Base-by-base conservation (phyloP, 2,888 invertebrate species). In the Coenonympha glycerion region DNA sequence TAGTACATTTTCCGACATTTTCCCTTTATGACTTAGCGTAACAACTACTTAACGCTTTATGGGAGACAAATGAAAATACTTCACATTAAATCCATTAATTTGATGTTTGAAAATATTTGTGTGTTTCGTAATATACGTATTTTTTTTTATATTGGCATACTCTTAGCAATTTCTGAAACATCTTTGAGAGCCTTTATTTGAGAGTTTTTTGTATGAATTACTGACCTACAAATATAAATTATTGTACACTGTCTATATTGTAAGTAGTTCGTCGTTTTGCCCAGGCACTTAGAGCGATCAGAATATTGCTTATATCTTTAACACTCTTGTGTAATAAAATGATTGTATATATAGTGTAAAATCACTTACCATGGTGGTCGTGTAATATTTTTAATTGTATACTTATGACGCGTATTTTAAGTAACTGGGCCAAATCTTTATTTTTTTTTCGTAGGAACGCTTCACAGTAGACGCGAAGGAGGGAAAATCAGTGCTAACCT, bases 401-500 rank as follows among this genome's bases (percentile, higher is more conserved):
- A n/a, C n/a, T n/a, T n/a, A n/a, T n/a, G n/a, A n/a, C n/a, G n/a
- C n/a, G n/a, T n/a, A n/a, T n/a, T 28, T 11, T 28, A n/a, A 28
- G 11, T n/a, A 4, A 28, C n/a, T n/a, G n/a, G 2, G 3, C 3
- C 9, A 9, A 3, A 15, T 33, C 1, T 3, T 16, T 33, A 34
- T 3, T 6, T 41, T 9, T 45, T 46, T 49, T 41, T 61, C 36
- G 3, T 62, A 91, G 92, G 65, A 80, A 1, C 81, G 84, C 2
- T 94, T 91, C 76, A 86, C 88, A 34, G 74, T 88, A 1, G 87
- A 87, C 52, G 72, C 87, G 1, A 82, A 88, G 50, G 82, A 75
- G 47, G 78, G 90, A 54, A 88, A 87, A 61, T 94, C 91, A 45
- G 90, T 92, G 3, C 85, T 95, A 49, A 91, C 91, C 11, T 96